Percentiles rank a stretch among this genome's conserved stretches.
These are phyloP conservation scores for Eilema caniola DNA, from an alignment of 2,888 invertebrate species.

Conservation along the genomic window DNA sequence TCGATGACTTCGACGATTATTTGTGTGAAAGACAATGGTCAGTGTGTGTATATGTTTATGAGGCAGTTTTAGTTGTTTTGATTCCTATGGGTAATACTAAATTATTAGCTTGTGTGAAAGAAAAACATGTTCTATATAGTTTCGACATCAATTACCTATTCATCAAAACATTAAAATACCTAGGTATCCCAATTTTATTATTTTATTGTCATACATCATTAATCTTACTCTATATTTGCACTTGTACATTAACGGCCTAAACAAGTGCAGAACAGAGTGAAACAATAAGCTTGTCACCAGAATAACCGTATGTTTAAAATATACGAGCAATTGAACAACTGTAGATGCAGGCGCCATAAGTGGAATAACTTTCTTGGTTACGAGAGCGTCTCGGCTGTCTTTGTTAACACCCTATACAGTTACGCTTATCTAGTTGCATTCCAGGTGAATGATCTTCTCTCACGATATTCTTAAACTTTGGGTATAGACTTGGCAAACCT, in stretches of 20 bases:
- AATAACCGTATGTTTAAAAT: constrained; percentile 46
- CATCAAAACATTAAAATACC: background rate
- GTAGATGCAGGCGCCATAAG: constrained; percentile 63
- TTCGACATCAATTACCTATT: background rate
- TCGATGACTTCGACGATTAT: constrained; percentile 83
- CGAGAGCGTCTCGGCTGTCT: constrained; percentile 68
- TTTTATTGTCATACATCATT: background rate
- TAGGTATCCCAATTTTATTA: background rate
- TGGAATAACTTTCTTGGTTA: constrained; percentile 70
- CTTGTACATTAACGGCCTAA: background rate
- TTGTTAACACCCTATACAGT: constrained; percentile 73
- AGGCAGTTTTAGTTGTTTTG: constrained; percentile 54
- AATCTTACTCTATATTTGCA: background rate
- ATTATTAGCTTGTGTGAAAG: constrained; percentile 14
- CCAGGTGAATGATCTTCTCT: constrained; percentile 72
- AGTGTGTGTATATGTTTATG: constrained; percentile 62
- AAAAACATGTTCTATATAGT: background rate
- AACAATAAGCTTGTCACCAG: constrained; percentile 28
- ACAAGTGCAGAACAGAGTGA: background rate
- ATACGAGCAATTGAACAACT: constrained; percentile 56
- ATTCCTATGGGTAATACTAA: constrained; percentile 34
- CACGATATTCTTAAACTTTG: constrained; percentile 60
- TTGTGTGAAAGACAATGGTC: constrained; percentile 81
- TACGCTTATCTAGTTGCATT: constrained; percentile 74
- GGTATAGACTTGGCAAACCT: constrained; percentile 34